Percentiles rank a stretch among this genome's conserved stretches.
phyloP scores from a whole-genome alignment of 1,140 invertebrate species.

The Helicoverpa zea region DNA sequence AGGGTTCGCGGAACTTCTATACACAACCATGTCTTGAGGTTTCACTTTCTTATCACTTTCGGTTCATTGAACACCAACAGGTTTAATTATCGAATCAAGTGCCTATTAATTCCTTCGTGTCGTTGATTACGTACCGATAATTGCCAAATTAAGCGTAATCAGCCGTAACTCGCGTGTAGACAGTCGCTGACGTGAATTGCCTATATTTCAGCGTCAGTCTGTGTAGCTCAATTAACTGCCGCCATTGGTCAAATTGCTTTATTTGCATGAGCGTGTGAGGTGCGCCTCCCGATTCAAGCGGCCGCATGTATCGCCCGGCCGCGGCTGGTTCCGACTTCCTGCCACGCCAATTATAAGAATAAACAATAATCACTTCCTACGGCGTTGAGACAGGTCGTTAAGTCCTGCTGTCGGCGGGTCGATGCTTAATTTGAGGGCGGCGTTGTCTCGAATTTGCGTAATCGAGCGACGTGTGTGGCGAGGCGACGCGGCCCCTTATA shows the following conservation, averaged over 20 bases:
- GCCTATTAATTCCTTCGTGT: constrained; percentile 17
- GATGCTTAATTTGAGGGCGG: constrained; percentile 72
- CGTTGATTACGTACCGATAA: constrained; percentile 35
- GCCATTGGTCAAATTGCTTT: constrained; percentile 74
- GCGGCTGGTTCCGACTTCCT: constrained; percentile 69
- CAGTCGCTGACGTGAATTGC: constrained; percentile 48
- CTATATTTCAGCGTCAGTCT: constrained; percentile 55
- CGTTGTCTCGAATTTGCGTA: constrained; percentile 64
- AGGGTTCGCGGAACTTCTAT: constrained; percentile 14
- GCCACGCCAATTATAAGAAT: constrained; percentile 79
- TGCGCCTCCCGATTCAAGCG: constrained; percentile 58
- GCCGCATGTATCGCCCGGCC: constrained; percentile 7
- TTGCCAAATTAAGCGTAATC: constrained; percentile 54
- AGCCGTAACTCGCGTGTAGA: constrained; percentile 34
- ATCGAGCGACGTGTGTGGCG: constrained; percentile 72
- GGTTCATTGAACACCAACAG: constrained; percentile 6
- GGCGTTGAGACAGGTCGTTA: constrained; percentile 69
- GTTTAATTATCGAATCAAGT: constrained; percentile 20
- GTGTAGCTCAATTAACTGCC: constrained; percentile 64
- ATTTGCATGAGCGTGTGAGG: constrained; percentile 68
- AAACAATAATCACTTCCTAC: constrained; percentile 85
- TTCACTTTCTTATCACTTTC: constrained; percentile 21
- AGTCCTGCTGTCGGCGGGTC: constrained; percentile 43
- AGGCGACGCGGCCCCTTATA: constrained; percentile 59
- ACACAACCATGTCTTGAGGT: constrained; percentile 19